Conservation (phyloP, 2,113 vertebrate genomes). For the Circaetus cinerascens region DNA sequence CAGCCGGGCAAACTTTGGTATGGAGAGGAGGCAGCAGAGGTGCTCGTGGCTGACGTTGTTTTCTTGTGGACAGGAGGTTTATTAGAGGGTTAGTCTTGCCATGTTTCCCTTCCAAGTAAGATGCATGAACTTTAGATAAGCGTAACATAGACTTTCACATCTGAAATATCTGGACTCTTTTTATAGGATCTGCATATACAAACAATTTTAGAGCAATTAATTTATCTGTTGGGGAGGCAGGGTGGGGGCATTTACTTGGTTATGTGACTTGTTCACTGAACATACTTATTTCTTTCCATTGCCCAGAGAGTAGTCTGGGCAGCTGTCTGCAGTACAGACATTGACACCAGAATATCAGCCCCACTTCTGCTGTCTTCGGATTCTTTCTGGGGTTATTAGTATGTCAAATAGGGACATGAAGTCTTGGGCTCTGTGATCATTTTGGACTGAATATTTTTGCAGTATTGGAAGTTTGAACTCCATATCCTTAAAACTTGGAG, state of each 20-base stretch:
- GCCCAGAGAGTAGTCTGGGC: neutral
- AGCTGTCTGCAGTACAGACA: neutral
- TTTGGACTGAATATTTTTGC: neutral
- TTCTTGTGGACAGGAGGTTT: neutral
- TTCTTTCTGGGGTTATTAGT: neutral
- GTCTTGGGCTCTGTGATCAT: neutral
- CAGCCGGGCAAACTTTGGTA: neutral
- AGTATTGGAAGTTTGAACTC: neutral
- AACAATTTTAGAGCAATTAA: neutral
- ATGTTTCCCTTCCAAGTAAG: neutral
- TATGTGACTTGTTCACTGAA: neutral
- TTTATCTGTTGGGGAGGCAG: neutral
- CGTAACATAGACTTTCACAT: neutral
- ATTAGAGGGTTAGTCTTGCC: neutral
- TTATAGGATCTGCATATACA: neutral
- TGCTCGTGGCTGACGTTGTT: no score
- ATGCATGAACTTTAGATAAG: neutral
- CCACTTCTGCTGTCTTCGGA: neutral
- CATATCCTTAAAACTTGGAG: neutral
- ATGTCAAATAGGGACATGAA: neutral
- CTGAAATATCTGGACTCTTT: neutral
- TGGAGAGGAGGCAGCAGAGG: neutral
- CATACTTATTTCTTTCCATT: neutral
- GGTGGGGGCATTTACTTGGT: neutral
- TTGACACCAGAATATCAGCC: neutral